Base-by-base conservation (phyloP, 2,113 vertebrate genomes). In the Platycercus adscitus region DNA sequence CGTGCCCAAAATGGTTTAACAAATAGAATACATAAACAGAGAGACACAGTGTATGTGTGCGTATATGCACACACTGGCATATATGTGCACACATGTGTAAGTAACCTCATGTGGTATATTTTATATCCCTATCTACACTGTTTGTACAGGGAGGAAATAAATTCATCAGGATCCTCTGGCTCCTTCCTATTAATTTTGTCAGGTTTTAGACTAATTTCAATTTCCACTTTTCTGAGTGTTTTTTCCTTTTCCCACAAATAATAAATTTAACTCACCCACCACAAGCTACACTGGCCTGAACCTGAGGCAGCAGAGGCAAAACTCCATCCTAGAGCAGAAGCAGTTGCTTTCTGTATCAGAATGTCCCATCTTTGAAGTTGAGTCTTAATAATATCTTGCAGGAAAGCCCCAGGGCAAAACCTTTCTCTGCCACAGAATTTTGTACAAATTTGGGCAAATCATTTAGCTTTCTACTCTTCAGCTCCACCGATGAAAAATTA, bases 391-490 rank as follows among this genome's bases (percentile, higher is more conserved):
- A 94, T 92, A 58, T 93, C 86, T 94, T 91, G 63, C 81, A 95
- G 93, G 87, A 91, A 89, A 95, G 91, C 94, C 93, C n/a, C 77
- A 84, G 86, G 89, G 91, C 86, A 93, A 39, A 89, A 47, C 47
- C 70, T 61, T 93, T 93, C 83, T 87, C 86, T 92, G 61, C 73
- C 81, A 79, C 70, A 52, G 56, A 63, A 65, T 92, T 91, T 89
- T 64, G 33, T 89, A 47, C 12, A 8, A 92, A 81, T 92, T 71
- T 87, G 72, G 77, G 86, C 33, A 84, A 86, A 92, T 81, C 46
- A 78, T 91, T 96, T 89, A 89, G 49, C 8, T 89, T 58, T 88
- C 37, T 81, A 11, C 44, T 91, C 56, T 75, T 94, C 25, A 18
- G 24, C 52, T 79, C 47, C 17, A 41, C 39, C 6, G 1, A 5